Percentiles rank a stretch among this genome's conserved stretches.
Evolutionary conservation across 2,888 invertebrate species (phyloP).

Genomic region (Xanthia icteritia): DNA sequence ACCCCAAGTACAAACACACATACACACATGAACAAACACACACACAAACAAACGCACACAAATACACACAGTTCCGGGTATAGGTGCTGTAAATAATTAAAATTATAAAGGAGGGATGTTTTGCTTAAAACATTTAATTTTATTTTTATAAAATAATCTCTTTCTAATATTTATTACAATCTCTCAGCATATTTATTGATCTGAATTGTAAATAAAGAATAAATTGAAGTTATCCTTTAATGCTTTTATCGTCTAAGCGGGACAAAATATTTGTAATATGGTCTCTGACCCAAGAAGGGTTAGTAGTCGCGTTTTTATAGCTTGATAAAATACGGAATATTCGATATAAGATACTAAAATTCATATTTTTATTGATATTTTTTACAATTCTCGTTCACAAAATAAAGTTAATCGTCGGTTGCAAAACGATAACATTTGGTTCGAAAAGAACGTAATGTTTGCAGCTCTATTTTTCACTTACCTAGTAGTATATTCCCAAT

Average conservation of each 20-base stretch:
- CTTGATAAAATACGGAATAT: background rate
- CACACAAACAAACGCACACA: too few species aligned
- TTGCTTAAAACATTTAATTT: background rate
- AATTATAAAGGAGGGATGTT: background rate
- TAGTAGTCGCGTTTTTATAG: background rate
- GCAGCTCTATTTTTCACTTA: too few species aligned
- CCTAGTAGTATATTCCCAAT: too few species aligned
- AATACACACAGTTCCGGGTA: background rate
- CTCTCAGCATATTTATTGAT: background rate
- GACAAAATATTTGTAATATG: conserved; percentile 24
- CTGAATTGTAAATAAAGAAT: background rate
- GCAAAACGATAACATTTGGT: background rate
- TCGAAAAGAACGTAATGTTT: too few species aligned
- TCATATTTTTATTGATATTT: too few species aligned
- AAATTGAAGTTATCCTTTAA: conserved; percentile 13
- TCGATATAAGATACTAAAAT: background rate
- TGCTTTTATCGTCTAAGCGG: background rate
- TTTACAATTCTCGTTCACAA: too few species aligned
- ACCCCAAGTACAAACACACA: background rate
- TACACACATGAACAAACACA: too few species aligned
- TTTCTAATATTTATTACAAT: background rate
- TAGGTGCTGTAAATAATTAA: too few species aligned
- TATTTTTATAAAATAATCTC: background rate
- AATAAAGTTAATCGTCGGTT: background rate
- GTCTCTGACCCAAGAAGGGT: background rate